Percentiles rank a stretch among this genome's conserved stretches.
Evolutionary conservation across 2,888 invertebrate species (phyloP).

Genomic region (Drosophila merina): DNA sequence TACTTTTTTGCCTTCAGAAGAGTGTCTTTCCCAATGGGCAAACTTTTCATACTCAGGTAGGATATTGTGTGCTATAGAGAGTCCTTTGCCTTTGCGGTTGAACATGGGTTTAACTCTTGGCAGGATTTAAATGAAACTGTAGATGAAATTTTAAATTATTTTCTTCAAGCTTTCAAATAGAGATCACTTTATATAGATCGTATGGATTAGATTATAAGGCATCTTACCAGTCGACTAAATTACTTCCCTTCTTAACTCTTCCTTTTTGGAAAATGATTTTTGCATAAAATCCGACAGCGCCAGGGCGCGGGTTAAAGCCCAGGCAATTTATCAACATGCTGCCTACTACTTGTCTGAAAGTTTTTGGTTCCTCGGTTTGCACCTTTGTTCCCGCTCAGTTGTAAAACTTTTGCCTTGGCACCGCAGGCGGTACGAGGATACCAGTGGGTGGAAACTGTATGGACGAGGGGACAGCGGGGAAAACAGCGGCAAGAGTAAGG

Average conservation of each 20-base stretch:
- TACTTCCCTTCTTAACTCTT: background rate
- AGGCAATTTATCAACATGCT: constrained; percentile 73
- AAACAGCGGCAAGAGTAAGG: background rate
- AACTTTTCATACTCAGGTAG: constrained; percentile 34
- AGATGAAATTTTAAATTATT: no score
- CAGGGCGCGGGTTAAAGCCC: constrained; percentile 56
- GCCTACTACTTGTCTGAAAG: constrained; percentile 57
- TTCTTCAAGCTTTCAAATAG: no score
- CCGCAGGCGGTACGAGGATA: constrained; percentile 61
- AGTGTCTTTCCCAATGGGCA: constrained; percentile 41
- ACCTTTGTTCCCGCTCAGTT: constrained; percentile 39
- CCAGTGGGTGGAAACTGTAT: constrained; percentile 12
- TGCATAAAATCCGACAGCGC: constrained; percentile 69
- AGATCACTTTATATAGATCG: background rate
- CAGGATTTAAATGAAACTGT: no score
- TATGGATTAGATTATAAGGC: background rate
- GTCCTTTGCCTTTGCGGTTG: constrained; percentile 6
- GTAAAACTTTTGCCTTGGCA: constrained; percentile 66
- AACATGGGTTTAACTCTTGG: background rate
- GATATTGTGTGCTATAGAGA: constrained; percentile 16
- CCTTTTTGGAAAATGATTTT: constrained; percentile 47
- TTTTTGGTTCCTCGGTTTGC: constrained; percentile 42
- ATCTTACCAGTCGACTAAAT: background rate
- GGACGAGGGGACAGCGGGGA: background rate
- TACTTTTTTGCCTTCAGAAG: constrained; percentile 1